phyloP scores from a whole-genome alignment of 2,797 vertebrate species.

The Acanthurus tractus region DNA sequence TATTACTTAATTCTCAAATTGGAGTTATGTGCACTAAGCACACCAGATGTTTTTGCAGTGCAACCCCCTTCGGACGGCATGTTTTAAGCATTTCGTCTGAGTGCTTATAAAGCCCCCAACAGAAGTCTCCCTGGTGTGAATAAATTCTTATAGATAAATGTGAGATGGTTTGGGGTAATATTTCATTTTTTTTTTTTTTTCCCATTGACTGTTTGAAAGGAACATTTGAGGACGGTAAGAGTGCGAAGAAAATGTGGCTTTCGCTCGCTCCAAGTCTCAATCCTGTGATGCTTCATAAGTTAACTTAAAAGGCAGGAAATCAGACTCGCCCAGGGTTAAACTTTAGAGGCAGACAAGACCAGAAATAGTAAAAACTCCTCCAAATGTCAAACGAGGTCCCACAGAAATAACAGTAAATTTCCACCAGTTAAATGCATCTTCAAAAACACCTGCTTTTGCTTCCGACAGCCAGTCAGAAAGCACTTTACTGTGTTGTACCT shows the following conservation, averaged over 20 bases:
- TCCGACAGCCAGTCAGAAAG: slow-evolving; percentile 10
- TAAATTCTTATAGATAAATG: slow-evolving; percentile 40
- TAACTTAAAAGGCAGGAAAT: slow-evolving; percentile 59
- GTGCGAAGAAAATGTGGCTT: slow-evolving; percentile 38
- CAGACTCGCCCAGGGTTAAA: slow-evolving; percentile 33
- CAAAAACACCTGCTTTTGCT: slow-evolving; percentile 1
- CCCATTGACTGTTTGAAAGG: slow-evolving; percentile 19
- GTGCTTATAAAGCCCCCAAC: slow-evolving; percentile 10
- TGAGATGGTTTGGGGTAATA: slow-evolving; percentile 29
- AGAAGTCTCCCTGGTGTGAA: slow-evolving; percentile 33
- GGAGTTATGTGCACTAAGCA: background rate
- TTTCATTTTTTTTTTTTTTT: slow-evolving; percentile 15
- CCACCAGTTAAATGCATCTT: slow-evolving; percentile 6
- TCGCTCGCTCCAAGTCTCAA: slow-evolving; percentile 17
- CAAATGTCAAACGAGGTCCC: slow-evolving; percentile 63
- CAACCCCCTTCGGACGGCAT: slow-evolving; percentile 2
- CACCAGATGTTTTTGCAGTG: background rate
- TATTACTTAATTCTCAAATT: background rate
- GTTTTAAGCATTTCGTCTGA: slow-evolving; percentile 9
- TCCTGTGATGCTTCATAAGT: slow-evolving; percentile 47
- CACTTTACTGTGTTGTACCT: background rate
- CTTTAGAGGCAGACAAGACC: slow-evolving; percentile 26
- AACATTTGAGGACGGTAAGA: slow-evolving; percentile 34
- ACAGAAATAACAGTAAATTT: slow-evolving; percentile 14
- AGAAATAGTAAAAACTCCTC: slow-evolving; percentile 49